These are phyloP conservation scores for Lucifuga dentata DNA, from an alignment of 2,113 vertebrate genomes.

Conservation along the genomic window DNA sequence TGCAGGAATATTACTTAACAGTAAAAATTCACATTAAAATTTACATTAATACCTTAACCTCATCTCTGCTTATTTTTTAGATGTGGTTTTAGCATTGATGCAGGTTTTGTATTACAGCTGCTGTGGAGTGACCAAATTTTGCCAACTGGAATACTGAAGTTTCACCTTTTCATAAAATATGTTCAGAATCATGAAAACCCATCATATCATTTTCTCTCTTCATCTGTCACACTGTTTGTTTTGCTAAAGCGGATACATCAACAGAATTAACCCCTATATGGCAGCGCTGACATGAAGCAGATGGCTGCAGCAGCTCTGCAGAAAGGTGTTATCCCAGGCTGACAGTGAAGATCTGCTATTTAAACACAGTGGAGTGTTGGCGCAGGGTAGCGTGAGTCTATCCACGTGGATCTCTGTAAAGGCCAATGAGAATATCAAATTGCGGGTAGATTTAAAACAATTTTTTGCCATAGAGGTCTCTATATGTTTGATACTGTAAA, in stretches of 20 bases:
- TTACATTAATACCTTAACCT: too few species aligned
- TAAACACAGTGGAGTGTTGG: slow-evolving; percentile 70
- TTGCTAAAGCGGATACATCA: slow-evolving; percentile 76
- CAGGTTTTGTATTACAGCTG: slow-evolving; percentile 4
- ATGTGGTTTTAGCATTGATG: slow-evolving; percentile 5
- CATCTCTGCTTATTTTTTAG: slow-evolving; percentile 4
- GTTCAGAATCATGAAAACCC: slow-evolving; percentile 43
- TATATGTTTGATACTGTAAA: slow-evolving; percentile 58
- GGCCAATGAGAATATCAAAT: slow-evolving; percentile 47
- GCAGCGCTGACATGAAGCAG: slow-evolving; percentile 75
- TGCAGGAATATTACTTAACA: too few species aligned
- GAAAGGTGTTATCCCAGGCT: slow-evolving; percentile 78
- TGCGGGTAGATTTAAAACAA: slow-evolving; percentile 34
- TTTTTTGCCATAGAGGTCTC: slow-evolving; percentile 18
- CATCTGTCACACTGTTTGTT: slow-evolving; percentile 75
- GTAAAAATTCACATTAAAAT: too few species aligned
- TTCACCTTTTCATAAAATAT: slow-evolving; percentile 43
- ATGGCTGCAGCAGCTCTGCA: slow-evolving; percentile 75
- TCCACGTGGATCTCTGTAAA: slow-evolving; percentile 52
- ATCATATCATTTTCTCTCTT: slow-evolving; percentile 30
- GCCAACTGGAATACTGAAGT: slow-evolving; percentile 46
- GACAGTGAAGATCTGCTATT: slow-evolving; percentile 78
- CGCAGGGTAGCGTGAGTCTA: slow-evolving; percentile 42
- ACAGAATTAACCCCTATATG: slow-evolving; percentile 76
- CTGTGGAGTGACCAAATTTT: slow-evolving; percentile 35